A percentile compares a stretch with the other conserved stretches of the same genome.
Conservation (phyloP, 1,140 invertebrate genomes). For the Drosophila orosa region DNA sequence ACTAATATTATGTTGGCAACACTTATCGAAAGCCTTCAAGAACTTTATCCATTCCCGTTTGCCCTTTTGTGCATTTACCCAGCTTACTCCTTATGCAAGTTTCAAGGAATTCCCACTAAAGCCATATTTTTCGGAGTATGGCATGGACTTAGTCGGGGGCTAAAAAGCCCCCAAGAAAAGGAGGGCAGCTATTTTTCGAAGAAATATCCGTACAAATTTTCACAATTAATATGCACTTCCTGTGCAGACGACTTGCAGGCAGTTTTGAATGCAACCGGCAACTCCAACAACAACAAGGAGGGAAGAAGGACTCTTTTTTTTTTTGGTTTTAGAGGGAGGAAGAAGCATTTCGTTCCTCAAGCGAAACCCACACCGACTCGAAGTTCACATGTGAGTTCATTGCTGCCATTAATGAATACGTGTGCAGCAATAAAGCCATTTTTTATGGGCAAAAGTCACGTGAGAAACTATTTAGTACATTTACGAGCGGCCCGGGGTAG, state of each 20-base stretch:
- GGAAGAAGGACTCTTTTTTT: slow-evolving; percentile 2
- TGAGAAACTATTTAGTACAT: slow-evolving; percentile 82
- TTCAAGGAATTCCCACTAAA: slow-evolving; percentile 37
- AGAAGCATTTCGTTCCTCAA: slow-evolving; percentile 20
- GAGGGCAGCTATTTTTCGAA: slow-evolving; percentile 71
- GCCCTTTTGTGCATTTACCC: slow-evolving; percentile 14
- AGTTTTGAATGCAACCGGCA: slow-evolving; percentile 60
- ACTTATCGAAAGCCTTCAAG: slow-evolving; percentile 19
- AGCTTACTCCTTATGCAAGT: slow-evolving; percentile 26
- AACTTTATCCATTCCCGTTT: slow-evolving; percentile 15
- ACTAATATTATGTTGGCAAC: slow-evolving; percentile 11
- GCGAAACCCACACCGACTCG: slow-evolving; percentile 23
- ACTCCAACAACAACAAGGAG: slow-evolving; percentile 32
- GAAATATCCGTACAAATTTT: slow-evolving; percentile 80
- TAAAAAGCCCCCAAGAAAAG: slow-evolving; percentile 29
- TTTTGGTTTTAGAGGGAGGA: not conserved
- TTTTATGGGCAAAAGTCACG: slow-evolving; percentile 80
- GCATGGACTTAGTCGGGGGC: slow-evolving; percentile 16
- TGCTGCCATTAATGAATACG: slow-evolving; percentile 82
- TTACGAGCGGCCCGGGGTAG: slow-evolving; percentile 32
- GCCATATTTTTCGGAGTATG: slow-evolving; percentile 20
- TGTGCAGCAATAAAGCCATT: slow-evolving; percentile 82
- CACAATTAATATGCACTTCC: slow-evolving; percentile 82
- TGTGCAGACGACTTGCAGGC: slow-evolving; percentile 78
- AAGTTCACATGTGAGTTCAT: slow-evolving; percentile 76